Evolutionary conservation across 2,113 vertebrate species (phyloP).

Genomic region (Bubo blakistoni): DNA sequence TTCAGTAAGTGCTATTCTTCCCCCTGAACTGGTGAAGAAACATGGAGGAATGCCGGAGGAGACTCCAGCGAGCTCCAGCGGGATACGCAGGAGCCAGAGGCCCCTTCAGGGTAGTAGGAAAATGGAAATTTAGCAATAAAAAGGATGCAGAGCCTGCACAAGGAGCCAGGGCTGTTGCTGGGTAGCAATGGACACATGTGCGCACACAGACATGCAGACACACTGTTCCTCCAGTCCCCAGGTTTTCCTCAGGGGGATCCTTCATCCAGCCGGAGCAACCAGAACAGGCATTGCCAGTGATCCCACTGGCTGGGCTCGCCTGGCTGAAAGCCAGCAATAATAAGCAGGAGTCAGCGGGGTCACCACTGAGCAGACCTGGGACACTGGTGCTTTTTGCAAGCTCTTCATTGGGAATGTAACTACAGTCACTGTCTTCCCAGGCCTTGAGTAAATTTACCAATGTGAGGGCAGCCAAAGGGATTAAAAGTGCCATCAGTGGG

Average conservation of each 20-base stretch:
- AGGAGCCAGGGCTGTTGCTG: background rate
- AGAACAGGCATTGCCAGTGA: background rate
- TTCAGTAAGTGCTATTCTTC: background rate
- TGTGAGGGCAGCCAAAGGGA: background rate
- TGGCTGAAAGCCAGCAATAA: background rate
- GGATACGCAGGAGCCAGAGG: background rate
- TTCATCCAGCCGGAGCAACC: background rate
- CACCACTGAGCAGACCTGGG: background rate
- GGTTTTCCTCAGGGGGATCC: background rate
- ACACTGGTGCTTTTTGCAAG: background rate
- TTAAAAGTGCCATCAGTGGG: background rate
- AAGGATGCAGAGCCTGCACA: background rate
- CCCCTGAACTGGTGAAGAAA: background rate
- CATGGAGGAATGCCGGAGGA: background rate
- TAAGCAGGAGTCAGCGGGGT: background rate
- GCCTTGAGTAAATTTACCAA: background rate
- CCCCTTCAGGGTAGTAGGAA: background rate
- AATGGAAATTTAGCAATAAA: background rate
- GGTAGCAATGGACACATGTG: rapidly evolving
- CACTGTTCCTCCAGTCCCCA: background rate
- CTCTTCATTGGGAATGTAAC: background rate
- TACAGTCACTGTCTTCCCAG: background rate
- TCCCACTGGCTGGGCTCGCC: background rate
- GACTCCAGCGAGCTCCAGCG: background rate
- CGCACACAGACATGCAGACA: background rate